phyloP scores from a whole-genome alignment of 2,888 invertebrate genomes.

The Lasioglossum villosulum region DNA sequence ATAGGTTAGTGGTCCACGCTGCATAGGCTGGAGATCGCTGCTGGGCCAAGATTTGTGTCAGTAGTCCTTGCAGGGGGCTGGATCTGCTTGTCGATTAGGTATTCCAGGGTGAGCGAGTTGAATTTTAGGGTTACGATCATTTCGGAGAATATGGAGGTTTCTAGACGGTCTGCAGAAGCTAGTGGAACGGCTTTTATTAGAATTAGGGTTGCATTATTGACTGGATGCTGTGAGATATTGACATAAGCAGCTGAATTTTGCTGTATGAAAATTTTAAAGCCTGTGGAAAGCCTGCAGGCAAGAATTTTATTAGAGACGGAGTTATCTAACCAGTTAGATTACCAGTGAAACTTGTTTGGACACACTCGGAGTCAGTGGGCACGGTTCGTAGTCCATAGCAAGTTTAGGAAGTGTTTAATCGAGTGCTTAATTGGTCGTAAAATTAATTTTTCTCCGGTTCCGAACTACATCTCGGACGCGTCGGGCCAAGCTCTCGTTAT shows the following conservation, averaged over 20 bases:
- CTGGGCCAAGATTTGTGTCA: neutral
- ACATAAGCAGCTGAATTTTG: neutral
- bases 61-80: neutral
- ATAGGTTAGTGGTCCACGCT: slow-evolving; percentile 6
- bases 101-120: neutral
- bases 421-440: neutral
- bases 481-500: neutral
- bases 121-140: neutral
- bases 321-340: too few relatives aligned
- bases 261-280: neutral
- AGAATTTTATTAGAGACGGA: too few relatives aligned
- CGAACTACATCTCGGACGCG: neutral
- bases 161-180: neutral
- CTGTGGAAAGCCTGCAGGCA: too few relatives aligned
- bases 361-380: neutral
- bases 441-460: neutral
- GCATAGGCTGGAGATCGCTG: neutral
- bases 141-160: neutral
- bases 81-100: neutral
- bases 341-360: too few relatives aligned
- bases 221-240: neutral
- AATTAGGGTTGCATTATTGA: neutral
- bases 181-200: neutral
- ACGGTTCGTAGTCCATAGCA: neutral
- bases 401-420: neutral